These are phyloP conservation scores for Apus apus DNA, from an alignment of 2,113 vertebrate species.

Conservation along the genomic window DNA sequence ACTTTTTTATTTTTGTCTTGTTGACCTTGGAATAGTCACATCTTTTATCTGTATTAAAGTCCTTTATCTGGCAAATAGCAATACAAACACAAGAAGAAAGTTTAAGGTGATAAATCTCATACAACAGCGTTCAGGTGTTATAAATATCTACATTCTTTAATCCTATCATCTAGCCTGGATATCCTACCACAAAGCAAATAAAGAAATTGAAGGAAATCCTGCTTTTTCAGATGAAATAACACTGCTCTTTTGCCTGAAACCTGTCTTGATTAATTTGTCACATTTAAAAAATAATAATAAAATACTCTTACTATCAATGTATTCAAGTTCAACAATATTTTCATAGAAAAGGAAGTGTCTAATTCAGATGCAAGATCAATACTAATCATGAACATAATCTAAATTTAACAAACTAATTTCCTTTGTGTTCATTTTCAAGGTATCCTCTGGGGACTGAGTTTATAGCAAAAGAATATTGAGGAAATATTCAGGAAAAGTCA, in stretches of 20 bases:
- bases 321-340: neutral
- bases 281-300: neutral
- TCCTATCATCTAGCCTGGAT: neutral
- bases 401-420: neutral
- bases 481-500: neutral
- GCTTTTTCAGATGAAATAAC: neutral
- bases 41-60: neutral
- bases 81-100: neutral
- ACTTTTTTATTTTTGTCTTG: neutral
- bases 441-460: neutral
- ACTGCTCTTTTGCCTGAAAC: neutral
- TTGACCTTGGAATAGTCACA: neutral
- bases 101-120: neutral
- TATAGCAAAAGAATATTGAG: neutral
- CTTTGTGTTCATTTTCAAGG: neutral
- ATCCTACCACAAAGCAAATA: neutral
- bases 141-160: neutral
- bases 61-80: neutral
- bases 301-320: neutral
- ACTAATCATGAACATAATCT: neutral
- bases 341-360: neutral
- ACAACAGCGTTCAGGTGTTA: neutral
- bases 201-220: neutral
- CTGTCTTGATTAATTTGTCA: neutral
- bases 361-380: neutral